Percentiles rank a stretch among this genome's conserved stretches.
phyloP scores from a whole-genome alignment of 2,888 invertebrate species.

The Conus canariensis region DNA sequence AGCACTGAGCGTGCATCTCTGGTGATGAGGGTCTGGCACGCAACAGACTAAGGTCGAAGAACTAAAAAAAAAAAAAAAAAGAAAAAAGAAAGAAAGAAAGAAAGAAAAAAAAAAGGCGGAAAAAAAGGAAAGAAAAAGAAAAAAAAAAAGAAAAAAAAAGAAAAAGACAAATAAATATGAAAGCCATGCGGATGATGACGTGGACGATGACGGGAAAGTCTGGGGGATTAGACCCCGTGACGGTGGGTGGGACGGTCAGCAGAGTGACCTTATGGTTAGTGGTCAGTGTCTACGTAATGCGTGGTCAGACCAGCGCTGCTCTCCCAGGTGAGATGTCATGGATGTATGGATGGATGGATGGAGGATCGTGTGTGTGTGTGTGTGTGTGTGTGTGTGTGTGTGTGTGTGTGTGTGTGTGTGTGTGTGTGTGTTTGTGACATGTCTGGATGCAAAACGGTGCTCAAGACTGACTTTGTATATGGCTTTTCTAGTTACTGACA shows the following conservation, averaged over 20 bases:
- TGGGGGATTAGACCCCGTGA: too few species aligned
- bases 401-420: slow-evolving; percentile 13
- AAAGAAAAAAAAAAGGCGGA: not conserved
- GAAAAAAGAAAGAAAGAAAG: not conserved
- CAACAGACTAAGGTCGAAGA: too few species aligned
- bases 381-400: slow-evolving; percentile 23
- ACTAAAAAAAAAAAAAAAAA: not conserved
- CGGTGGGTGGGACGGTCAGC: too few species aligned
- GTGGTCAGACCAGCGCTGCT: too few species aligned
- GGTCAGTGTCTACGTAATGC: too few species aligned
- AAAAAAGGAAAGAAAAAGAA: not conserved
- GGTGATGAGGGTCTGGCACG: too few species aligned
- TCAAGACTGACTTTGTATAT: too few species aligned
- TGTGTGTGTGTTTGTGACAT: not conserved
- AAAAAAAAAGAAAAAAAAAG: not conserved
- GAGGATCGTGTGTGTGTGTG: slow-evolving; percentile 4
- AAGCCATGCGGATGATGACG: not conserved
- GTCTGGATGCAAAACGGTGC: too few species aligned
- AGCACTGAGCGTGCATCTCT: too few species aligned
- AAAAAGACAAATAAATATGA: not conserved
- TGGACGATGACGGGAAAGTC: too few species aligned
- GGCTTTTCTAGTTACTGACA: too few species aligned
- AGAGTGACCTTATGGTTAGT: too few species aligned
- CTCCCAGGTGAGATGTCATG: not conserved
- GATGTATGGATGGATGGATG: not conserved